phyloP scores from a whole-genome alignment of 1,140 invertebrate species.

The Drosophila cardini region DNA sequence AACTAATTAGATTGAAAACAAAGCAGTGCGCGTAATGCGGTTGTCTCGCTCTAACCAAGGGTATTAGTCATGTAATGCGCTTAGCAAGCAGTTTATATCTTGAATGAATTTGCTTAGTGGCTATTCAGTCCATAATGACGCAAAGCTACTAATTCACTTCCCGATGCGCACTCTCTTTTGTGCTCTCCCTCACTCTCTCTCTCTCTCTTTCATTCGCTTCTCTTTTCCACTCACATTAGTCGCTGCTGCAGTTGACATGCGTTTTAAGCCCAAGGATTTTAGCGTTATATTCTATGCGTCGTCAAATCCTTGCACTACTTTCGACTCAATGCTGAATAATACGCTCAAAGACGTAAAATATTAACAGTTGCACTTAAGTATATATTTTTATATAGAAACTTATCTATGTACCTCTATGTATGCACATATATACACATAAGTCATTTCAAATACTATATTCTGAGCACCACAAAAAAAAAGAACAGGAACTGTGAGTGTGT shows the following conservation, averaged over 20 bases:
- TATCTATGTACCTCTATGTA: not conserved
- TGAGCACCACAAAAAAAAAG: not conserved
- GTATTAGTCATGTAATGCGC: constrained; percentile 1
- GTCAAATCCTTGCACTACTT: constrained; percentile 75
- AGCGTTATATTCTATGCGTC: constrained; percentile 65
- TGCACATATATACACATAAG: constrained; percentile 1
- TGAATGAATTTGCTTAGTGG: constrained; percentile 7
- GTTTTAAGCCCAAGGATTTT: constrained; percentile 58
- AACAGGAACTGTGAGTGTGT: not conserved
- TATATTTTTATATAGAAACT: not conserved
- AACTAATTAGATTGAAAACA: too few species aligned
- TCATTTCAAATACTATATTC: constrained; percentile 16
- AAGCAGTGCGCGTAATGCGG: not conserved
- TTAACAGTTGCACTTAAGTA: constrained; percentile 58
- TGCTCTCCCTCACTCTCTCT: too few species aligned
- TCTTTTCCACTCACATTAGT: not conserved
- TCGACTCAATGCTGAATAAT: constrained; percentile 70
- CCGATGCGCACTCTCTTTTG: not conserved
- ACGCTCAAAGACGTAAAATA: constrained; percentile 52
- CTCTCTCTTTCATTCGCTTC: not conserved
- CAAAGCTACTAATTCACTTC: not conserved
- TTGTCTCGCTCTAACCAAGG: constrained; percentile 8
- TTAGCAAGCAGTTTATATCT: constrained; percentile 21
- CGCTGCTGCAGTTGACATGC: constrained; percentile 25
- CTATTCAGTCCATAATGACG: not conserved